Evolutionary conservation across 2,797 vertebrate species (phyloP).

Genomic region (Glossophaga mutica): DNA sequence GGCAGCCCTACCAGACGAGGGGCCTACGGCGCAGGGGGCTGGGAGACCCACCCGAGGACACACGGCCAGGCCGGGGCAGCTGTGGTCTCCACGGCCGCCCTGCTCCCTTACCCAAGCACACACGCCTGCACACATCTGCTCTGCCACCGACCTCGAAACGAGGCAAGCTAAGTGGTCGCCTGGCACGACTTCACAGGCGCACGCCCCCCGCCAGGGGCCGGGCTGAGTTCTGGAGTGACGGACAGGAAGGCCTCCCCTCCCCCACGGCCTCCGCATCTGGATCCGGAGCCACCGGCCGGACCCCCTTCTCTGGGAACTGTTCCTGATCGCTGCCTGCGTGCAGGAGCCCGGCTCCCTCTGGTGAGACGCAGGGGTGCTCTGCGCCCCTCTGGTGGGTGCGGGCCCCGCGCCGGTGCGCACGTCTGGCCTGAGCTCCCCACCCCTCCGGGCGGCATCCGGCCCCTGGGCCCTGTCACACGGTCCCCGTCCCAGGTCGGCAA

Average conservation of each 20-base stretch:
- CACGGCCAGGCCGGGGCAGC: not conserved
- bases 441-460: not conserved
- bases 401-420: rapidly evolving
- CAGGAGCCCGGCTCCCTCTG: not conserved
- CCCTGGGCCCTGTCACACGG: not conserved
- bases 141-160: not conserved
- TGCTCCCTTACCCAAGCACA: not conserved
- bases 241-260: not conserved
- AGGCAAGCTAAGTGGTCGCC: not conserved
- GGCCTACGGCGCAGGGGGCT: not conserved
- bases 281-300: not conserved
- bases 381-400: not conserved
- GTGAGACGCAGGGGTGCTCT: not conserved
- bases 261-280: rapidly evolving
- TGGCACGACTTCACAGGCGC: not conserved
- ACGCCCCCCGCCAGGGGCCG: not conserved
- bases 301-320: not conserved
- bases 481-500: not conserved
- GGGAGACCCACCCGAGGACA: not conserved
- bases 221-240: not conserved
- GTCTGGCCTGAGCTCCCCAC: no score
- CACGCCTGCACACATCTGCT: rapidly evolving
- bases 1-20: not conserved
- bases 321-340: not conserved
- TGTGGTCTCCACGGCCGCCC: not conserved